Base-by-base conservation (phyloP, 2,113 vertebrate genomes). In the Geococcyx californianus region DNA sequence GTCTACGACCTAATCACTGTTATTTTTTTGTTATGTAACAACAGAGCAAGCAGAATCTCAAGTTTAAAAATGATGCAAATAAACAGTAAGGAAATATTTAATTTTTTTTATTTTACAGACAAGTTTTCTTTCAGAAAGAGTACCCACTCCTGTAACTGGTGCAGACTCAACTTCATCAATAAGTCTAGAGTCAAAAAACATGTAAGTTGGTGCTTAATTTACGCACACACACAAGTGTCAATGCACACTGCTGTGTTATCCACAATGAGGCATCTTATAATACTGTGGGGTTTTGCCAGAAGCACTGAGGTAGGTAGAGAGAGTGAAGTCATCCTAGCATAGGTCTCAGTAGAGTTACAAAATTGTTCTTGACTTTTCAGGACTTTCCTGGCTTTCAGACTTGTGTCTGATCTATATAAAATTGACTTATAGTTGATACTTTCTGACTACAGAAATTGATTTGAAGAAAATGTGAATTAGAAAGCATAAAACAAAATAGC, bases 141-240 rank as follows among this genome's bases (percentile, higher is more conserved):
- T 98, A 81, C 97, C 98, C 28, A 99, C 99, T 38, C 99, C 99
- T 52, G 95, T 98, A 56, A 97, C 97, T 54, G 98, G 97, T 93
- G 81, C 94, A 24, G 91, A 94, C 29, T 94, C 95, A 6, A 62
- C 90, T 84, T 93, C 97, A 70, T 95, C 97, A 4, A 56, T 96
- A 84, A 96, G 90, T 76, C 98, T 98, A 77, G 98, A 98, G 63
- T 97, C 96, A 60, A 98, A 98, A 88, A 98, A 89, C 80, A 93
- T 66, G 99, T 99, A 97, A 98, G 98, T 40, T 89, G 18, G 8
- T 86, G 20, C 3, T 66, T 81, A 45, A 59, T 33, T 73, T 88
- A 24, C 56, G 19, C 34, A 24, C 0, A 0, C 54, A 26, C 20
- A 1, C 31, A 52, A 31, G 19, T 62, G 21, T 60, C 56, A 87